phyloP scores from a whole-genome alignment of 2,113 vertebrate species.

The Alouatta palliata region DNA sequence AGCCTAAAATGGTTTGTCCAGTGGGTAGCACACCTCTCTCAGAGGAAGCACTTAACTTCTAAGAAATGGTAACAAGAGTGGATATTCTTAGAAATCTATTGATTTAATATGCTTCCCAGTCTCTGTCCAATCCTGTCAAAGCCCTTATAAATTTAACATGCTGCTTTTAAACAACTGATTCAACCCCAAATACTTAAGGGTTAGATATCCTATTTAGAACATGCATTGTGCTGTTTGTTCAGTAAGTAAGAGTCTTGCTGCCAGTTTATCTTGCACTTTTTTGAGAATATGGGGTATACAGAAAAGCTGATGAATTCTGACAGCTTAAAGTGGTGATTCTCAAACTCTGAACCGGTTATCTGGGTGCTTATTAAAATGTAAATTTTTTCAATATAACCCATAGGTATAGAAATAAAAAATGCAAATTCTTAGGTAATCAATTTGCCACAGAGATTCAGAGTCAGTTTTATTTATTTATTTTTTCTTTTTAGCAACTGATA shows the following conservation, averaged over 20 bases:
- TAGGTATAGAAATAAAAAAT: background rate
- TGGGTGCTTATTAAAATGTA: background rate
- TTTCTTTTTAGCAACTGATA: background rate
- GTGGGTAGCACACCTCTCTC: too few species aligned
- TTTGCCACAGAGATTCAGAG: background rate
- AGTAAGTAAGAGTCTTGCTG: background rate
- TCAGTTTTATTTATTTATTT: background rate
- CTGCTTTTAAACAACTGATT: background rate
- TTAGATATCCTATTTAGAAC: background rate
- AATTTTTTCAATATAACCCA: background rate
- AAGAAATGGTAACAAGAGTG: background rate
- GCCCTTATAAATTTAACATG: background rate
- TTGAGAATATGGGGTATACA: background rate
- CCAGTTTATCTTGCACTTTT: background rate
- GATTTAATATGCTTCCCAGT: background rate
- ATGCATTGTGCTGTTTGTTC: background rate
- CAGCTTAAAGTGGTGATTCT: background rate
- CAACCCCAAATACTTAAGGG: background rate
- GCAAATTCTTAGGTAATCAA: background rate
- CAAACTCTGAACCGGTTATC: background rate
- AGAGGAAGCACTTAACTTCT: background rate
- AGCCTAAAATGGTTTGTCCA: background rate
- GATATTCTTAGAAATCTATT: constrained; percentile 21
- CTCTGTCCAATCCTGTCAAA: background rate
- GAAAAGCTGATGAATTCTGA: background rate